Percentiles rank a stretch among this genome's conserved stretches.
Evolutionary conservation across 2,888 invertebrate species (phyloP).

Genomic region (Neoaliturus tenellus): DNA sequence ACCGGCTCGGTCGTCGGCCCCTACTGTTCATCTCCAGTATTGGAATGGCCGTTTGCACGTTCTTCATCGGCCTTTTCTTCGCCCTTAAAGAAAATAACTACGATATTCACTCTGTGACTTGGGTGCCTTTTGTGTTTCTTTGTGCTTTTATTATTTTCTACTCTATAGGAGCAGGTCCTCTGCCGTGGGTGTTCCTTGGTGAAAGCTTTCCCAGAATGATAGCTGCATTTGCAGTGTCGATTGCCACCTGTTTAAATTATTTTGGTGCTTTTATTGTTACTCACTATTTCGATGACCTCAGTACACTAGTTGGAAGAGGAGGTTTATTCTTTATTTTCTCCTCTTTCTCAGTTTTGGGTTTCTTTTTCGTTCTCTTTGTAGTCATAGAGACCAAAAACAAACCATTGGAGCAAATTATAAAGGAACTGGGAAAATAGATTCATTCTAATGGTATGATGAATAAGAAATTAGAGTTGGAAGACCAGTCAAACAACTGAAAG

Average conservation of each 20-base stretch:
- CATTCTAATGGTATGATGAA: no score
- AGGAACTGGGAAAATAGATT: slow-evolving; percentile 16
- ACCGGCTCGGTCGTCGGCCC: slow-evolving; percentile 86
- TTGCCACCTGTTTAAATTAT: slow-evolving; percentile 90
- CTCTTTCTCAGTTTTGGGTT: slow-evolving; percentile 79
- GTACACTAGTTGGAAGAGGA: slow-evolving; percentile 72
- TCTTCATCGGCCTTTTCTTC: slow-evolving; percentile 84
- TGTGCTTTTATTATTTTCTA: slow-evolving; percentile 88
- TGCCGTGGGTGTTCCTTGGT: slow-evolving; percentile 91
- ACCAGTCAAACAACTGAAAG: no score
- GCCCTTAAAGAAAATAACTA: slow-evolving; percentile 69
- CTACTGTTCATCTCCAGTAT: slow-evolving; percentile 83
- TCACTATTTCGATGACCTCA: slow-evolving; percentile 77
- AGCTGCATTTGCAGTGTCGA: slow-evolving; percentile 84
- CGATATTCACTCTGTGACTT: slow-evolving; percentile 75
- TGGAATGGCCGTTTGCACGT: slow-evolving; percentile 83
- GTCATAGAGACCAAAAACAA: slow-evolving; percentile 77
- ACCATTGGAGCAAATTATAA: slow-evolving; percentile 74
- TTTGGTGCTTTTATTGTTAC: slow-evolving; percentile 87
- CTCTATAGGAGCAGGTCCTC: slow-evolving; percentile 86
- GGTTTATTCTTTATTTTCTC: slow-evolving; percentile 83
- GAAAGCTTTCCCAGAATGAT: slow-evolving; percentile 89
- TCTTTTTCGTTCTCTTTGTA: slow-evolving; percentile 80
- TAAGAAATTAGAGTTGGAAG: no score
- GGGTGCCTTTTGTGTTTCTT: slow-evolving; percentile 80